A percentile compares a stretch with the other conserved stretches of the same genome.
Evolutionary conservation across 2,888 invertebrate genomes (phyloP).

Genomic region (Tupiocoris notatus): DNA sequence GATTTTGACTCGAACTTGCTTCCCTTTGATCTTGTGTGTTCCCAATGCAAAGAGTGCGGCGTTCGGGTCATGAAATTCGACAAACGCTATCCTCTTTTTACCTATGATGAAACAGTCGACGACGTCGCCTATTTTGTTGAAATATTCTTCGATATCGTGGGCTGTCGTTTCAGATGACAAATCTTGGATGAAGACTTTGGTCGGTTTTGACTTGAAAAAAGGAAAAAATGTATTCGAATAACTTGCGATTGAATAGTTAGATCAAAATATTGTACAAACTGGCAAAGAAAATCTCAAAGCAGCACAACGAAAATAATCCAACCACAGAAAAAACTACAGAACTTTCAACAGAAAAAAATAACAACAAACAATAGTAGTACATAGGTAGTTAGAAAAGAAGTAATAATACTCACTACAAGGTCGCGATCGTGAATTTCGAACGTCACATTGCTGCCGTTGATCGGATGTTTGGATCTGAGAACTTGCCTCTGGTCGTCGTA

Average conservation of each 20-base stretch:
- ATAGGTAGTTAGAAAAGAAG: too few relatives aligned
- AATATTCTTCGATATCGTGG: constrained; percentile 85
- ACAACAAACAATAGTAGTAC: too few relatives aligned
- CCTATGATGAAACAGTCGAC: constrained; percentile 95
- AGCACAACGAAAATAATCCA: too few relatives aligned
- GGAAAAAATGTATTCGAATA: too few relatives aligned
- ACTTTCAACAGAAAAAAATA: too few relatives aligned
- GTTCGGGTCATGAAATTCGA: constrained; percentile 88
- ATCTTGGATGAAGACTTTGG: constrained; percentile 92
- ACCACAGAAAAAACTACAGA: too few relatives aligned
- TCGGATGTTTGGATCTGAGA: constrained; percentile 89
- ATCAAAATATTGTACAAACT: too few relatives aligned
- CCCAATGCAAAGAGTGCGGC: constrained; percentile 80
- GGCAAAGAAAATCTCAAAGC: too few relatives aligned
- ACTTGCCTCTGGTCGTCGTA: constrained; percentile 95
- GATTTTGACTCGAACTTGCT: constrained; percentile 82
- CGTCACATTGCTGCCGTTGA: constrained; percentile 97
- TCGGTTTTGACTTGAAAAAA: neutral
- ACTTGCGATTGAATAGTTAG: too few relatives aligned
- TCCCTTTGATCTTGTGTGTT: constrained; percentile 84
- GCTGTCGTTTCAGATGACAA: constrained; percentile 89
- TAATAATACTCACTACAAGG: constrained; percentile 65
- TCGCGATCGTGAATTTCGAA: constrained; percentile 85
- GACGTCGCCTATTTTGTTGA: constrained; percentile 86
- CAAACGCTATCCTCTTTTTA: constrained; percentile 88